These are phyloP conservation scores for Geotrypetes seraphini DNA, from an alignment of 2,797 vertebrate species.

Conservation along the genomic window DNA sequence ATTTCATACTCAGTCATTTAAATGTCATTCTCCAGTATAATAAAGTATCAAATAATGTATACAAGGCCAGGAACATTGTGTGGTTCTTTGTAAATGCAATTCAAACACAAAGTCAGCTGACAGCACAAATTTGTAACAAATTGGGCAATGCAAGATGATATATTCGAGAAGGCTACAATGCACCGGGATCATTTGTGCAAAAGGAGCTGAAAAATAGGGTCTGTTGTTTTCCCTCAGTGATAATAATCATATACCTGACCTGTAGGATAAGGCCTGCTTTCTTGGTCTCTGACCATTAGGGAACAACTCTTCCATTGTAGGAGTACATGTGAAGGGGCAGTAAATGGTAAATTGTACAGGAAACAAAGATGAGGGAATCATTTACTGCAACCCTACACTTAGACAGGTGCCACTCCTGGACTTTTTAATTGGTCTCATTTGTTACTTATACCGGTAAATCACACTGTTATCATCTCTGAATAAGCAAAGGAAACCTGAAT, in stretches of 20 bases:
- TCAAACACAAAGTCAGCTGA: conserved; percentile 50
- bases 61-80: conserved; percentile 13
- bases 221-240: conserved; percentile 53
- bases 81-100: conserved; percentile 31
- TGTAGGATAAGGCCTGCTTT: conserved; percentile 61
- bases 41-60: conserved; percentile 8
- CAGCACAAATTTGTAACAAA: conserved; percentile 76
- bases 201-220: conserved; percentile 43
- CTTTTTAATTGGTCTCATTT: conserved; percentile 96
- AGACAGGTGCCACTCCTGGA: conserved; percentile 77
- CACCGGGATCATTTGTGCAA: conserved; percentile 53
- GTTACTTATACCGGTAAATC: conserved; percentile 88
- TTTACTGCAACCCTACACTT: conserved; percentile 81
- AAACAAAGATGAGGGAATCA: conserved; percentile 80
- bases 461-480: conserved; percentile 69
- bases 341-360: conserved; percentile 65
- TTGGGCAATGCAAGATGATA: conserved; percentile 60
- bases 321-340: conserved; percentile 53
- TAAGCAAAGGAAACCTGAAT: conserved; percentile 61
- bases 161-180: conserved; percentile 42
- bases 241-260: conserved; percentile 66
- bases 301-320: conserved; percentile 83
- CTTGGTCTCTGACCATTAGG: conserved; percentile 64
- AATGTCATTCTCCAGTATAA: conserved; percentile 13
- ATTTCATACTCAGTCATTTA: too few species aligned